Base-by-base conservation (phyloP, 2,797 vertebrate genomes). In the Chloroceryle amazona region DNA sequence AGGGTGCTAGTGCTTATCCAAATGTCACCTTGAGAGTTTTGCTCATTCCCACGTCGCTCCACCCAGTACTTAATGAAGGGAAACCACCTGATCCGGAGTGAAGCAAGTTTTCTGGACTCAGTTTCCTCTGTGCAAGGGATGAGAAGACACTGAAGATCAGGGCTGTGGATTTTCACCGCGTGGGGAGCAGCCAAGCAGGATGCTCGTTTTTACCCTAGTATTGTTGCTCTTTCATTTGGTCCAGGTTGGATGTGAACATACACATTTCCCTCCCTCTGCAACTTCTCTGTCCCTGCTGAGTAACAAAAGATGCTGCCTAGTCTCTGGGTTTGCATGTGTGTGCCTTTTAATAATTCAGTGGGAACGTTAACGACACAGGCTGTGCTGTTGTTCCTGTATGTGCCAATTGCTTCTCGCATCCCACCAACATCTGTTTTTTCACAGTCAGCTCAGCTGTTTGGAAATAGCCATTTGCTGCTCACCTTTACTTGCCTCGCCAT, bases 381-480 rank as follows among this genome's bases (percentile, higher is more conserved):
- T 73, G 88, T 11, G 2, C 47, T 79, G 83, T 37, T 89, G 71
- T 55, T 80, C 92, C 67, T 67, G 23, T 3, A 23, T 0, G 18
- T 52, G 71, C 81, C 3, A 0, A 61, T 49, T 0, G 3, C 84
- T 81, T 76, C 89, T 63, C 37, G 41, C 47, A 71, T 46, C 68
- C 75, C 82, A 91, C 87, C 86, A 89, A 89, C 89, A 68, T 37
- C 78, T 89, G 92, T 60, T 92, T 95, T 66, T 75, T 87, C 75
- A 44, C 46, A 31, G 72, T 76, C 91, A 46, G 57, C 65, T 88
- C 86, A 78, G 81, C 95, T 82, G 79, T 51, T 55, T 74, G 79
- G 61, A 85, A 95, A 47, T 9, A 83, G 84, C 91, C 81, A 78
- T 96, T 96, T 95, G 84, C 91, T 81, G 81, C 89, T 96, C 96